Percentiles rank a stretch among this genome's conserved stretches.
These are phyloP conservation scores for Eumaeus atala DNA, from an alignment of 1,140 invertebrate genomes.

Conservation along the genomic window DNA sequence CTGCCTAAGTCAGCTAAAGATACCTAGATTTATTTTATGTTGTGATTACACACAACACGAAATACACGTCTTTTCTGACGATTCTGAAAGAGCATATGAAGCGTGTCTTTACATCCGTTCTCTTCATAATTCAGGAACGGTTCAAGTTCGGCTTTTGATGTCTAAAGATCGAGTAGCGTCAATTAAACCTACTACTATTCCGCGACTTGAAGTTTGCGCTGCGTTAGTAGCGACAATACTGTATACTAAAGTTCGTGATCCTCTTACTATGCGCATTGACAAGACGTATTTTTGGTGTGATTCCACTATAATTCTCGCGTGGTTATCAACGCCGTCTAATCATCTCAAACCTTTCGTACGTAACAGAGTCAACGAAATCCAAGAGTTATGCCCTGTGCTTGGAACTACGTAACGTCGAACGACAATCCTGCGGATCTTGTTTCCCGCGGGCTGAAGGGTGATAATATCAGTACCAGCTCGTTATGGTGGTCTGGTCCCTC, in stretches of 20 bases:
- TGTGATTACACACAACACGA: conserved; percentile 5
- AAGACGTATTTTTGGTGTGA: too few species aligned
- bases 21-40: conserved; percentile 22
- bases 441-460: conserved; percentile 45
- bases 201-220: too few species aligned
- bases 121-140: not conserved
- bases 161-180: conserved; percentile 40
- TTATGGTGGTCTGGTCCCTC: conserved; percentile 28
- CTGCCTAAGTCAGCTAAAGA: conserved; percentile 21
- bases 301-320: too few species aligned
- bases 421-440: too few species aligned
- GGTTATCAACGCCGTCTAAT: too few species aligned
- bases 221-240: too few species aligned
- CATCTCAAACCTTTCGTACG: too few species aligned
- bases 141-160: conserved; percentile 24
- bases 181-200: conserved; percentile 35
- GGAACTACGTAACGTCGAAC: conserved; percentile 42
- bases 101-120: conserved; percentile 25
- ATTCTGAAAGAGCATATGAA: conserved; percentile 18
- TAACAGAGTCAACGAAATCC: too few species aligned
- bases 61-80: too few species aligned
- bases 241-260: conserved; percentile 9
- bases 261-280: conserved; percentile 29
- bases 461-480: too few species aligned
- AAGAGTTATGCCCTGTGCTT: conserved; percentile 30